phyloP scores from a whole-genome alignment of 2,888 invertebrate species.

The Tachina lurida region DNA sequence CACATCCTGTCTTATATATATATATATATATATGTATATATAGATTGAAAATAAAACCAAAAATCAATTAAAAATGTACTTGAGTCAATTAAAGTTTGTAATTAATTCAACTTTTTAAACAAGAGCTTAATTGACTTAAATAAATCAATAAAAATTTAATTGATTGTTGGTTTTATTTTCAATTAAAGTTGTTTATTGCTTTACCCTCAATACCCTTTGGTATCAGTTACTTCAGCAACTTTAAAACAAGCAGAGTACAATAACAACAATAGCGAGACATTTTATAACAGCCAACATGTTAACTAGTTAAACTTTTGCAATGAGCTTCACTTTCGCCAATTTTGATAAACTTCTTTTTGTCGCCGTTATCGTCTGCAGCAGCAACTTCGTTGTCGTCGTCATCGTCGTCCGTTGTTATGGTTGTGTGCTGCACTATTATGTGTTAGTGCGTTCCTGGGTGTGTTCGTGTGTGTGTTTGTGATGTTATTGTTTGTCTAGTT shows the following conservation, averaged over 20 bases:
- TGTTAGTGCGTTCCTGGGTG: background rate
- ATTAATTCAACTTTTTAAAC: too few species aligned
- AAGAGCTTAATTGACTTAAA: too few species aligned
- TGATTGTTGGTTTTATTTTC: too few species aligned
- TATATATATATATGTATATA: too few species aligned
- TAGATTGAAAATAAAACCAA: too few species aligned
- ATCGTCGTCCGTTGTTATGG: too few species aligned
- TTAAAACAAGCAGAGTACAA: background rate
- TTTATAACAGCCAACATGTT: conserved; percentile 46
- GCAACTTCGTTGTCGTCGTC: conserved; percentile 2
- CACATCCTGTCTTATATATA: too few species aligned
- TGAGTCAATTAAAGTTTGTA: too few species aligned
- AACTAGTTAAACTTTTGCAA: conserved; percentile 63
- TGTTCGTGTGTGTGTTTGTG: background rate
- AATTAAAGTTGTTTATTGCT: too few species aligned
- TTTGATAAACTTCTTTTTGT: conserved; percentile 61
- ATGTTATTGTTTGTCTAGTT: background rate
- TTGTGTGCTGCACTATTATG: too few species aligned
- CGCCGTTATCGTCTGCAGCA: conserved; percentile 36
- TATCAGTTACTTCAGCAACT: conserved; percentile 46
- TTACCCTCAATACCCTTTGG: background rate
- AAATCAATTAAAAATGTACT: too few species aligned
- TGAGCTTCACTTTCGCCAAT: conserved; percentile 69
- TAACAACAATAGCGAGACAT: conserved; percentile 3
- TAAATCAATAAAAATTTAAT: too few species aligned